Evolutionary conservation across 2,797 vertebrate genomes (phyloP).

Genomic region (Macropus fuliginosus): DNA sequence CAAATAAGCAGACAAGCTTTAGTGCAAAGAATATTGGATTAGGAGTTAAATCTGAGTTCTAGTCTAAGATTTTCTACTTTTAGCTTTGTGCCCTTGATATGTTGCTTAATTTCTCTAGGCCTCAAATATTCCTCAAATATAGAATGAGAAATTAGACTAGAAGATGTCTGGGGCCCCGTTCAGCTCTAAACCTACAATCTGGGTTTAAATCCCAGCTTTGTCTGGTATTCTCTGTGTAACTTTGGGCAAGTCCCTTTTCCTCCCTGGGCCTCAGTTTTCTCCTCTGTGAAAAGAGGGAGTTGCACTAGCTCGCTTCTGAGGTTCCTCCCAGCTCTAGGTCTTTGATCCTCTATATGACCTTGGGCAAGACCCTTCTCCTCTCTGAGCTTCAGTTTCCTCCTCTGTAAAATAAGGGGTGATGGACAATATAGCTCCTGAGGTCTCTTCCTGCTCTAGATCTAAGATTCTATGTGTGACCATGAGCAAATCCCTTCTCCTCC

Average conservation of each 20-base stretch:
- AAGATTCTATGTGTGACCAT: too few relatives aligned
- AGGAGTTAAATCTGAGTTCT: background rate
- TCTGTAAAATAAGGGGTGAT: too few relatives aligned
- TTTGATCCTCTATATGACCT: too few relatives aligned
- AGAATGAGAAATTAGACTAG: background rate
- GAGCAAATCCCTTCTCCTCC: too few relatives aligned
- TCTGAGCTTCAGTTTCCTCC: background rate
- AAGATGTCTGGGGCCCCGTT: background rate
- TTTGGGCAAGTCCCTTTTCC: background rate
- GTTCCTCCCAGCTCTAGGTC: too few relatives aligned
- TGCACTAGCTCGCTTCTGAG: background rate
- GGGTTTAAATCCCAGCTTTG: background rate
- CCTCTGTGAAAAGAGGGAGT: background rate
- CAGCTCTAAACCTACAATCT: background rate
- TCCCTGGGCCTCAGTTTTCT: background rate
- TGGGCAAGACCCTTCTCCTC: background rate
- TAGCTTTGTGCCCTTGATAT: background rate
- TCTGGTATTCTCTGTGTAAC: background rate
- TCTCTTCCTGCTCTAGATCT: too few relatives aligned
- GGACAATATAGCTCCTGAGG: too few relatives aligned
- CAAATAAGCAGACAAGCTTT: background rate
- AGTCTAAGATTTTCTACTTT: background rate
- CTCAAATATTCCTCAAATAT: background rate
- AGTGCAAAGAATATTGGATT: background rate
- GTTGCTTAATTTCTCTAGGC: background rate